Percentiles rank a stretch among this genome's conserved stretches.
phyloP scores from a whole-genome alignment of 2,113 vertebrate genomes.

The Mustela lutreola region DNA sequence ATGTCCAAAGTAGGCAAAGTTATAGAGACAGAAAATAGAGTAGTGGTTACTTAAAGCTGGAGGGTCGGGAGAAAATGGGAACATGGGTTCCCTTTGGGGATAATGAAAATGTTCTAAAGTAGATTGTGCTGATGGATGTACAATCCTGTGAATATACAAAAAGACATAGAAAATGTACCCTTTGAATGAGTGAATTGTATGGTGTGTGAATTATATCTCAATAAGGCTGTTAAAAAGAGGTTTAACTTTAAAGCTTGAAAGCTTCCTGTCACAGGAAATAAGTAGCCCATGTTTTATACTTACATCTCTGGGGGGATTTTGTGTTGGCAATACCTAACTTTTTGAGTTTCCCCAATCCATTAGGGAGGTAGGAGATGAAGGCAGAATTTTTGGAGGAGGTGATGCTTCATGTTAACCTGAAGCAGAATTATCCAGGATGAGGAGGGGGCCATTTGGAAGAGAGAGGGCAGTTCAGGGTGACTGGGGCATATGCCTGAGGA shows the following conservation, averaged over 20 bases:
- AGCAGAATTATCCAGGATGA: background rate
- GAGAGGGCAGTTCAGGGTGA: background rate
- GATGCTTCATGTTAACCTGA: background rate
- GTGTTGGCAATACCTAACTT: background rate
- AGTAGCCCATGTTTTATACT: background rate
- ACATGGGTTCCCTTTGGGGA: background rate
- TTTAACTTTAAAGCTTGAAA: conserved; percentile 10
- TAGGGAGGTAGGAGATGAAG: background rate
- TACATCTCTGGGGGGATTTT: background rate
- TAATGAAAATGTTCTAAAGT: background rate
- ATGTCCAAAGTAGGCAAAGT: background rate
- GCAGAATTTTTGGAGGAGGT: background rate
- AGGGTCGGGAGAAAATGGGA: background rate
- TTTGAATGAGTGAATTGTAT: background rate
- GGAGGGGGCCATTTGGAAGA: background rate
- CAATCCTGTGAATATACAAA: background rate
- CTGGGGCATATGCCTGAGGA: background rate
- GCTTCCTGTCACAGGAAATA: background rate
- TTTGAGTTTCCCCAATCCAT: background rate
- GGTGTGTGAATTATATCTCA: background rate
- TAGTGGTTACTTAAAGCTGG: background rate
- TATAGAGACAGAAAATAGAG: background rate
- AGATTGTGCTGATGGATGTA: background rate
- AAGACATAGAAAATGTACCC: background rate
- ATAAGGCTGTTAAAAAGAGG: background rate